Percentiles rank a stretch among this genome's conserved stretches.
These are phyloP conservation scores for Drosophila guanche DNA, from an alignment of 1,140 invertebrate genomes.

Conservation along the genomic window DNA sequence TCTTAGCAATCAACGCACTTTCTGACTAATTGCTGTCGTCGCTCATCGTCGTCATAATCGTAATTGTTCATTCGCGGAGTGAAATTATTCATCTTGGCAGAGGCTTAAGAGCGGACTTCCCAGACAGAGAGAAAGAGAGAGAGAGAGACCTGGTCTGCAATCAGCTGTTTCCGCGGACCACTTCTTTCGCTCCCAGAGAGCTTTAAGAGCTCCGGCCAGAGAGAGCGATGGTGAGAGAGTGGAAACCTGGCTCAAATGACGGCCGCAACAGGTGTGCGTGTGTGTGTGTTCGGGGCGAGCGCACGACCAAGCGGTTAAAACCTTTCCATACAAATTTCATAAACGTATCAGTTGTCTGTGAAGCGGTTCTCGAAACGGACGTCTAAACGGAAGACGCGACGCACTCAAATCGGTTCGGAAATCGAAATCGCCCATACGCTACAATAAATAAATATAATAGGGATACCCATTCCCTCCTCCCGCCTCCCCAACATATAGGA, in stretches of 20 bases:
- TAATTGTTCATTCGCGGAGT: conserved; percentile 14
- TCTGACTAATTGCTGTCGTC: conserved; percentile 68
- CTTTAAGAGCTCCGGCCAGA: conserved; percentile 19
- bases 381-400: conserved; percentile 64
- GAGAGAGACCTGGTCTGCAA: conserved; percentile 19
- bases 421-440: conserved; percentile 13
- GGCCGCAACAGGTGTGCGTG: conserved; percentile 27
- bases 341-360: conserved; percentile 82
- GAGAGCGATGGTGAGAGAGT: conserved; percentile 35
- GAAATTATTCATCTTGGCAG: conserved; percentile 44
- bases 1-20: conserved; percentile 76
- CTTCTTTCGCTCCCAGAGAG: conserved; percentile 24
- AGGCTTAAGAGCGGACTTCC: conserved; percentile 31
- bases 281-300: conserved; percentile 33
- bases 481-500: no score
- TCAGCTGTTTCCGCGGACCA: conserved; percentile 48
- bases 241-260: conserved; percentile 60
- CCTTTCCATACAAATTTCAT: conserved; percentile 81
- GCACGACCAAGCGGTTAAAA: conserved; percentile 54
- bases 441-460: conserved; percentile 11
- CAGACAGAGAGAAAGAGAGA: not conserved
- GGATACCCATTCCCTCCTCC: no score
- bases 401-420: conserved; percentile 14
- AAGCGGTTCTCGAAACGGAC: conserved; percentile 80
- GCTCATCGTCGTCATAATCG: conserved; percentile 11